phyloP scores from a whole-genome alignment of 2,888 invertebrate genomes.

The Mesorhabditis spiculigera region DNA sequence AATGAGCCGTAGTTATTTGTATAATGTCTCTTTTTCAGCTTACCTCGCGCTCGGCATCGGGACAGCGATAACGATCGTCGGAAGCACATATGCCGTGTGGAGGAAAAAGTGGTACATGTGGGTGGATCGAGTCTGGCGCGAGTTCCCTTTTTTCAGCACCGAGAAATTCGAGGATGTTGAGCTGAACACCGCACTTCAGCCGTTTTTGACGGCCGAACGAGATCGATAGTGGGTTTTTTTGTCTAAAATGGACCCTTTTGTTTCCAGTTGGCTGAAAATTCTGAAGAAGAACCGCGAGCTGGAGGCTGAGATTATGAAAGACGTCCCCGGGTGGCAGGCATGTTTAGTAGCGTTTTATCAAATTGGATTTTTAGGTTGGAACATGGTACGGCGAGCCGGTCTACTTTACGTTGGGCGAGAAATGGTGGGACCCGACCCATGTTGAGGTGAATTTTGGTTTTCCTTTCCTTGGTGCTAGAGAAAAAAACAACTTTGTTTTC shows the following conservation, averaged over 20 bases:
- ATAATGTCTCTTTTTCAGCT: not conserved
- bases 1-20: not conserved
- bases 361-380: slow-evolving; percentile 49
- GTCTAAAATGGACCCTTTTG: not conserved
- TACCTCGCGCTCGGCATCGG: slow-evolving; percentile 2
- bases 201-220: slow-evolving; percentile 55
- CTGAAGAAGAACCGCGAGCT: slow-evolving; percentile 60
- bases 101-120: not conserved
- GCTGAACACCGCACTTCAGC: slow-evolving; percentile 51
- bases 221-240: slow-evolving; percentile 43
- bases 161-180: slow-evolving; percentile 56
- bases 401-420: slow-evolving; percentile 58
- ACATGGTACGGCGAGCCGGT: slow-evolving; percentile 62
- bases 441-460: slow-evolving; percentile 25
- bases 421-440: slow-evolving; percentile 55
- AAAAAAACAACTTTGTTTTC: no score
- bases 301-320: slow-evolving; percentile 63
- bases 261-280: slow-evolving; percentile 50
- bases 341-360: slow-evolving; percentile 45
- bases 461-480: no score
- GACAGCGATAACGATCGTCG: not conserved
- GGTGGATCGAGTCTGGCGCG: not conserved
- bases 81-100: not conserved
- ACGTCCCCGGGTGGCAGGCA: slow-evolving; percentile 60
- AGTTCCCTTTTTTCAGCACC: slow-evolving; percentile 34